These are phyloP conservation scores for Danio jaintianensis DNA, from an alignment of 2,797 vertebrate genomes.

Conservation along the genomic window DNA sequence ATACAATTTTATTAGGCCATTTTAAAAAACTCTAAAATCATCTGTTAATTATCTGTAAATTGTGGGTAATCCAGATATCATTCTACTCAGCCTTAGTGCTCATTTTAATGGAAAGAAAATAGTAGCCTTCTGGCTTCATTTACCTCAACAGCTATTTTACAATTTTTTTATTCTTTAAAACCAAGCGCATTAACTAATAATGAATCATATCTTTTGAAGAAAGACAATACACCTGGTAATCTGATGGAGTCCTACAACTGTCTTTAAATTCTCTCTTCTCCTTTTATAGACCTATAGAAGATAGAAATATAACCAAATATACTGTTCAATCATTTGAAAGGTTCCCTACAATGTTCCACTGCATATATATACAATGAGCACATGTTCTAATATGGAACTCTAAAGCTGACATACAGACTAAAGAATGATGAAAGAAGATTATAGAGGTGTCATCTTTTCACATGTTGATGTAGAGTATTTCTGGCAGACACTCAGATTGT, in stretches of 20 bases:
- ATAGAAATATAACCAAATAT: conserved; percentile 21
- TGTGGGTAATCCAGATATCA: not conserved
- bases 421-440: not conserved
- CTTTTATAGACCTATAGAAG: conserved; percentile 5
- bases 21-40: not conserved
- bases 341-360: not conserved
- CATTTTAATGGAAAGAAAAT: not conserved
- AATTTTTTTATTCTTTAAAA: not conserved
- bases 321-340: conserved; percentile 1
- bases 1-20: not conserved
- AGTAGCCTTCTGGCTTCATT: not conserved
- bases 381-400: conserved; percentile 23
- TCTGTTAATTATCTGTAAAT: not conserved
- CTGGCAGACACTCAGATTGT: not conserved
- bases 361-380: conserved; percentile 12
- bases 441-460: not conserved
- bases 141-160: not conserved
- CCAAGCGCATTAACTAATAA: not conserved
- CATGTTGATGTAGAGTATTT: not conserved
- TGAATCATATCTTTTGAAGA: not conserved
- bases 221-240: conserved; percentile 4
- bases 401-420: not conserved
- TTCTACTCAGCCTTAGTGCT: not conserved
- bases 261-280: not conserved
- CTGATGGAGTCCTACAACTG: not conserved